Evolutionary conservation across 2,797 vertebrate species (phyloP).

Genomic region (Margarornis squamiger): DNA sequence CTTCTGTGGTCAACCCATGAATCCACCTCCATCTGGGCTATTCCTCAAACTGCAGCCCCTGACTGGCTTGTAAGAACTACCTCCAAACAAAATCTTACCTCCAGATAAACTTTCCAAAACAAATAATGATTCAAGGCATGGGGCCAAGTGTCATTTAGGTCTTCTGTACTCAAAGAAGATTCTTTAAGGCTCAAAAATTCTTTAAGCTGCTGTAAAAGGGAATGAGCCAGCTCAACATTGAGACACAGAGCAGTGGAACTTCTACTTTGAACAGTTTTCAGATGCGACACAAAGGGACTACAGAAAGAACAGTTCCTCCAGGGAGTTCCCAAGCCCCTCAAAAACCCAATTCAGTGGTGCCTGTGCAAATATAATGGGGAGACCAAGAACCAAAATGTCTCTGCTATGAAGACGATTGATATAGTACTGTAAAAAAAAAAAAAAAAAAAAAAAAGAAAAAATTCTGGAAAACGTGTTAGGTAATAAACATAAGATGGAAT

Average conservation of each 20-base stretch:
- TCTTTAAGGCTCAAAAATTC: not conserved
- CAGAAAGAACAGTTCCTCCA: not conserved
- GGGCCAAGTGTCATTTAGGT: not conserved
- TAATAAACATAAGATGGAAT: not conserved
- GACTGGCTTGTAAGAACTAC: not conserved
- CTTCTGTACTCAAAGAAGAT: not conserved
- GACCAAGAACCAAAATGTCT: not conserved
- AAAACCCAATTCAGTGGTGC: not conserved
- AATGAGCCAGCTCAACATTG: not conserved
- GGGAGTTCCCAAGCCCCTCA: not conserved
- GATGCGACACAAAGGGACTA: not conserved
- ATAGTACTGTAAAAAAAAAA: not conserved
- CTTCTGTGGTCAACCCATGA: not conserved
- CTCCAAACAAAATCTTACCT: not conserved
- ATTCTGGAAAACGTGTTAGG: not conserved
- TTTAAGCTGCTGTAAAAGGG: not conserved
- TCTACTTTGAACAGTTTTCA: not conserved
- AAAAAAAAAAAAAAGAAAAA: too few species aligned
- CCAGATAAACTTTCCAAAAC: not conserved
- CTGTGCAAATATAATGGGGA: rapidly evolving
- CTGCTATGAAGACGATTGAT: not conserved
- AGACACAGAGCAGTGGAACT: not conserved
- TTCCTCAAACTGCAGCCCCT: not conserved
- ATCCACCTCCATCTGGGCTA: not conserved
- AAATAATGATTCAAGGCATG: not conserved